Base-by-base conservation (phyloP, 2,113 vertebrate species). In the Periophthalmus modestus region DNA sequence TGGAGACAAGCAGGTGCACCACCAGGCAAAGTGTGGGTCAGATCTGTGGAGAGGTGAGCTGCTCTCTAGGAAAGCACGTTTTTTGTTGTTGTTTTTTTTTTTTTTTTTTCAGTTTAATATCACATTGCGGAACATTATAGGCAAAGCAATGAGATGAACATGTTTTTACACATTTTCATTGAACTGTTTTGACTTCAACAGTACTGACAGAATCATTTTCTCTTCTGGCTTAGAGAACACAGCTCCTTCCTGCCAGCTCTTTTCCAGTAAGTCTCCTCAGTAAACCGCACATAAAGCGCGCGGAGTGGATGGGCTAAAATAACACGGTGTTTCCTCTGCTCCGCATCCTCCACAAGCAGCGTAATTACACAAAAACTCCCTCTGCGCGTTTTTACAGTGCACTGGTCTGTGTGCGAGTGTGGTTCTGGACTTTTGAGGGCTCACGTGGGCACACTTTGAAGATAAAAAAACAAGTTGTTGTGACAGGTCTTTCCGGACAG, bases 241-340 rank as follows among this genome's bases (percentile, higher is more conserved):
- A 65, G 73, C 3, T 46, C 21, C 43, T 68, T 43, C 13, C 65
- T 72, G 61, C 62, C 68, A 68, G 19, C 65, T 47, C 16, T 74
- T 82, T 55, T 85, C 79, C 83, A 77, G 79, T 68, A 24, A 79
- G 39, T 34, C 50, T 67, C 48, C 15, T 70, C 24, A 33, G 13
- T 47, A 24, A 5, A 63, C 75, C 66, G 23, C 65, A 62, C 63
- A 77, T 19, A 46, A 78, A 77, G 59, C 3, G 33, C 69, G 33
- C 69, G 66, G 73, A 50, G 66, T 69, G 68, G 71, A 71, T 13
- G 34, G 46, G 66, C 74, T 78, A 73, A 75, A 75, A 71, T 73
- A 81, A 84, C 79, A 68, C 65, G 0, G 57, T 11, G 21, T 62
- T 19, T 13, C 5, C 23, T 12, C 2, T 14, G 48, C 19, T n/a